Evolutionary conservation across 2,113 vertebrate genomes (phyloP).

Genomic region (Myrmophylax atrothorax): DNA sequence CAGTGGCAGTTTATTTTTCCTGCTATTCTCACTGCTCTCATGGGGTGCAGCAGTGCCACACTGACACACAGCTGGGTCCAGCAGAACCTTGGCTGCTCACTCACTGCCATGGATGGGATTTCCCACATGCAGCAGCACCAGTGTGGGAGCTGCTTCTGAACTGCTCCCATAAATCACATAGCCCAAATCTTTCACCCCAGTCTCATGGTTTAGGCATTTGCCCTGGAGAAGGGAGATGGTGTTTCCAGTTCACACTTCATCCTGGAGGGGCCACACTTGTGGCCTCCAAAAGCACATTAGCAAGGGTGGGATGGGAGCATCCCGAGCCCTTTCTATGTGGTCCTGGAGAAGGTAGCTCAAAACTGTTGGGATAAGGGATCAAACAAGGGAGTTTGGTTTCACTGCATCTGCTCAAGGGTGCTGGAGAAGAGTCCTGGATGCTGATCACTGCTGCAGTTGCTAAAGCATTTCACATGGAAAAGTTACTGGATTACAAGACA

Average conservation of each 20-base stretch:
- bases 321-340: background rate
- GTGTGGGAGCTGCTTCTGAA: background rate
- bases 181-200: background rate
- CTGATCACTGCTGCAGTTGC: background rate
- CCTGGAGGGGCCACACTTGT: rapidly evolving
- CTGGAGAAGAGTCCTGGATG: background rate
- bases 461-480: background rate
- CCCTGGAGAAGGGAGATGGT: background rate
- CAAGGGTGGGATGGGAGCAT: background rate
- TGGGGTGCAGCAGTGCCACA: background rate
- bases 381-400: background rate
- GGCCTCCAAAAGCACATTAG: rapidly evolving
- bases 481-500: background rate
- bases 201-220: rapidly evolving
- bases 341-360: background rate
- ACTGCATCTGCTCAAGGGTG: background rate
- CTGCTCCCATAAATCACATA: background rate
- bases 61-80: background rate
- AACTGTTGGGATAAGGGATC: background rate
- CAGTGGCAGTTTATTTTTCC: background rate
- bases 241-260: background rate
- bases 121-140: background rate
- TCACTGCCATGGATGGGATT: background rate
- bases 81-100: background rate
- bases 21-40: background rate